These are phyloP conservation scores for Lanius ludovicianus DNA, from an alignment of 2,113 vertebrate genomes.

Conservation along the genomic window DNA sequence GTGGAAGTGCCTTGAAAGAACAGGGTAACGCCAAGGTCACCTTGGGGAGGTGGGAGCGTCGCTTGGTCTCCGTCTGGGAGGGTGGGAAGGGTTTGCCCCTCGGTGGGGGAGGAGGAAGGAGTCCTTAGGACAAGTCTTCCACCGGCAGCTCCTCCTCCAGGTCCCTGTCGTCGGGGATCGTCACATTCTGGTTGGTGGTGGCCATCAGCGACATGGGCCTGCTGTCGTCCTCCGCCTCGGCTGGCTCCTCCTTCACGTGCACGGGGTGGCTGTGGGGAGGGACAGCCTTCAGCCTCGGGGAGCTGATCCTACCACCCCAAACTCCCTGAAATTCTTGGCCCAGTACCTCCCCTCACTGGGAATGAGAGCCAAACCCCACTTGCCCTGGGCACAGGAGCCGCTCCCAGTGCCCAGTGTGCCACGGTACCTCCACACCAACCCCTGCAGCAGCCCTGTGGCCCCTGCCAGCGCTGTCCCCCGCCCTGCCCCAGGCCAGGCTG, in stretches of 20 bases:
- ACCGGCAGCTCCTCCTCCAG: conserved; percentile 93
- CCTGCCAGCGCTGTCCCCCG: rapidly evolving
- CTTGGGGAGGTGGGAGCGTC: conserved; percentile 58
- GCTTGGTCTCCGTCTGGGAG: conserved; percentile 27
- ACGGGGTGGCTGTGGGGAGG: conserved; percentile 81
- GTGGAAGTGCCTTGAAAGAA: conserved; percentile 74
- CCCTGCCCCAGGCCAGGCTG: not conserved
- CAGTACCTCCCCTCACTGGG: too few relatives aligned
- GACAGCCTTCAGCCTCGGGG: not conserved
- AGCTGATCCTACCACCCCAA: rapidly evolving
- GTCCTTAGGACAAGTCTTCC: conserved; percentile 93
- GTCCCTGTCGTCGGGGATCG: conserved; percentile 89
- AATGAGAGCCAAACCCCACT: too few relatives aligned
- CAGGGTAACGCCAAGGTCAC: conserved; percentile 57
- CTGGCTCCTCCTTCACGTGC: conserved; percentile 97
- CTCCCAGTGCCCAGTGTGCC: rapidly evolving
- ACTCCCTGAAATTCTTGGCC: rapidly evolving
- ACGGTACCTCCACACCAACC: rapidly evolving
- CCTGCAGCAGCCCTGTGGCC: not conserved
- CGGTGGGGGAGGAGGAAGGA: conserved; percentile 27
- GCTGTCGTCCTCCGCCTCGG: conserved; percentile 90
- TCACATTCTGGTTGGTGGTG: conserved; percentile 84
- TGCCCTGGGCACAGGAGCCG: too few relatives aligned
- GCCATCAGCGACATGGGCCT: conserved; percentile 86
- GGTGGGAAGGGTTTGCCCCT: conserved; percentile 58